Base-by-base conservation (phyloP, 1,140 invertebrate genomes). In the Drosophila aff. region DNA sequence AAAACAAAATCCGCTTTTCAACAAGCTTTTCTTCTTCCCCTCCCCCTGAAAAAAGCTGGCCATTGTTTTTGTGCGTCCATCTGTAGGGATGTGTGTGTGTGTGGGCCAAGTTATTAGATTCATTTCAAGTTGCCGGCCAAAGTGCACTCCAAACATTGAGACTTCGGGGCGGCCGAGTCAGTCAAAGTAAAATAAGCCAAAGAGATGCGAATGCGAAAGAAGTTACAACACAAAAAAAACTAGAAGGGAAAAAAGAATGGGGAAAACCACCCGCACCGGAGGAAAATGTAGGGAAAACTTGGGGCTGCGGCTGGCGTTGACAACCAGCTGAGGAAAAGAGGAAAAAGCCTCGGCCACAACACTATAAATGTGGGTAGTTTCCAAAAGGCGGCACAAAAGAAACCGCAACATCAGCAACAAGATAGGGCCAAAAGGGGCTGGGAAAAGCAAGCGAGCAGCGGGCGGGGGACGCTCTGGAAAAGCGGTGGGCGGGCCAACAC, bases 291-390 rank as follows among this genome's bases (percentile, higher is more conserved):
- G 47, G 44, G 55, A 66, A 76, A 77, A 74, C 50, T 65, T 69
- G 61, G 67, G 66, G 40, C 52, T 64, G 66, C 67, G 75, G 83
- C 68, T 85, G 79, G 77, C 84, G 84, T 89, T 89, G 84, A 89
- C 84, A 89, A 84, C 77, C 62, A 40, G 50, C 52, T 41, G 46
- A 43, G 68, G 65, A 55, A 26, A 60, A 57, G 36, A 57, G 46
- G 58, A 46, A 53, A 64, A 78, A 77, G 76, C 85, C 49, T 59
- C 41, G 73, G 84, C 81, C 85, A 80, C 84, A 87, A 84, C 84
- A 87, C 84, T 89, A 87, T 87, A 87, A 87, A 87, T 90, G 85
- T 90, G 84, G 81, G 81, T 81, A 81, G 85, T 79, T 84, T 66
- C 66, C 66, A 66, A 59, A 76, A 79, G 68, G 83, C 67, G 81